These are phyloP conservation scores for Hydrotaea cyrtoneurina DNA, from an alignment of 2,888 invertebrate species.

Conservation along the genomic window DNA sequence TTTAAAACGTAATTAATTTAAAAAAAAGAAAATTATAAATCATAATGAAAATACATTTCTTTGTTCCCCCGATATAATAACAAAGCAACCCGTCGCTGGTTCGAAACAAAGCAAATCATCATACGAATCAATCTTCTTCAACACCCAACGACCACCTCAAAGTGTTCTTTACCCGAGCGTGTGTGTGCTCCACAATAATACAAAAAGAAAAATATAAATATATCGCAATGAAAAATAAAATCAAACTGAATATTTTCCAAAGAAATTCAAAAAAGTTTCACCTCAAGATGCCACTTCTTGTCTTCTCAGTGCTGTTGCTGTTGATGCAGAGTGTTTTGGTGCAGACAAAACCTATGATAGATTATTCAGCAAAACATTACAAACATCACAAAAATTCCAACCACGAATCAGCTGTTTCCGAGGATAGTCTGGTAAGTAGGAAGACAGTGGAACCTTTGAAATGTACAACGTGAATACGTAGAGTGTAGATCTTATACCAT, in stretches of 20 bases:
- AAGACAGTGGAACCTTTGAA: background rate
- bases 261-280: conserved; percentile 22
- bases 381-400: conserved; percentile 47
- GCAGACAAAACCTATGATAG: conserved; percentile 29
- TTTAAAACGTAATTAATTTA: conserved; percentile 7
- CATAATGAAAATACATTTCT: background rate
- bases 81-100: conserved; percentile 7
- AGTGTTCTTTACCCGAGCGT: conserved; percentile 35
- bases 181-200: background rate
- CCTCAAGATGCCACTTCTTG: background rate
- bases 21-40: conserved; percentile 1
- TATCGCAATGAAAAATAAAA: background rate
- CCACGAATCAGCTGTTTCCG: conserved; percentile 65
- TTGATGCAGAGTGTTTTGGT: conserved; percentile 48
- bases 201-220: no score
- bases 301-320: background rate
- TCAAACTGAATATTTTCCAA: background rate
- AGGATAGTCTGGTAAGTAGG: conserved; percentile 61
- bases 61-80: conserved; percentile 8
- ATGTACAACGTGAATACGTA: no score
- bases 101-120: conserved; percentile 35
- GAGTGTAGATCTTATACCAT: no score
- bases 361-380: conserved; percentile 26
- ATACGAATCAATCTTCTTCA: conserved; percentile 11
- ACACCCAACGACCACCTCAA: conserved; percentile 47